Evolutionary conservation across 2,113 vertebrate genomes (phyloP), one percentile per base, ranked within the genome.

Genomic region (Chinchilla lanigera): DNA sequence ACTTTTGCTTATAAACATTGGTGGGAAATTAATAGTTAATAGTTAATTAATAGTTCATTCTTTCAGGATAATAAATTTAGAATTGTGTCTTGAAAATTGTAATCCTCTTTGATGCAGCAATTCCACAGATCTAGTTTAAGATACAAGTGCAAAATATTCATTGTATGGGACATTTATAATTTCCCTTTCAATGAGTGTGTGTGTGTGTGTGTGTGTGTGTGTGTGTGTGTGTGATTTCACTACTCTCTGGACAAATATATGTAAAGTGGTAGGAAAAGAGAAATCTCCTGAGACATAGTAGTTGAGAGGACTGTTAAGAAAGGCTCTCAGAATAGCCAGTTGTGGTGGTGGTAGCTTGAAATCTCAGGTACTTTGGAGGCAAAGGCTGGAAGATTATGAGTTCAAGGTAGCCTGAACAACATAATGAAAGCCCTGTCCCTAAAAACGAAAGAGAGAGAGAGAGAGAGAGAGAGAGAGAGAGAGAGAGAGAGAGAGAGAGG

Each of bases 61-160:
- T 89, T 90, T 93, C 65, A 88, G 35, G 50, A 92, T 28, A 93
- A 86, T 4, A 89, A 26, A 60, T 96, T 77, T 41, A 54, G 44
- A 58, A 16, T 71, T 95, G 52, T 38, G 1, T 35, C 30, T 91
- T 95, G 38, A 94, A 96, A 94, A 60, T 24, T 8, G 50, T 91
- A 94, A 77, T 71, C 78, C 9, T 47, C 52, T 96, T 89, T 86
- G 58, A 92, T 84, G 28, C 26, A 95, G 67, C 19, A 97, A 80
- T 93, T 94, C 22, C 26, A 93, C 14, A 94, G 50, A 41, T 89
- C 93, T 95, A 80, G 22, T 52, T 90, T 87, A 97, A 95, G 28
- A 86, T 30, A 56, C 50, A 54, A 52, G 0, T 19, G 63, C 9
- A 58, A 94, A 69, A 38, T 86, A 83, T 61, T 69, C 22, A 38